Conservation (phyloP, 1,140 invertebrate species). For the Drosophila lini region DNA sequence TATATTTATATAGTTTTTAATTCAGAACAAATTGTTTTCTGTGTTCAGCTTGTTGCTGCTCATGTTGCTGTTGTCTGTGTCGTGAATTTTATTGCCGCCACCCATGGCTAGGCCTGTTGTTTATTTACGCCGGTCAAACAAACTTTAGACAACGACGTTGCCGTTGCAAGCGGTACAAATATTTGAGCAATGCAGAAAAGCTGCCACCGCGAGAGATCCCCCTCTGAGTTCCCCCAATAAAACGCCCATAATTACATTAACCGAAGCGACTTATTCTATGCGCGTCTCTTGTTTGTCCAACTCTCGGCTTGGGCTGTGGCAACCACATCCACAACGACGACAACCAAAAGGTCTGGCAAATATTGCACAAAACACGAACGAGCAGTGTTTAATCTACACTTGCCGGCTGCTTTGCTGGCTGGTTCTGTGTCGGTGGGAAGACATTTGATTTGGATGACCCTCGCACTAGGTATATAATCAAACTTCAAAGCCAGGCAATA, state of each 20-base stretch:
- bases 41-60: conserved; percentile 15
- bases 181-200: conserved; percentile 47
- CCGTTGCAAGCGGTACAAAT: conserved; percentile 47
- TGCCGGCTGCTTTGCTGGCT: conserved; percentile 13
- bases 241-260: conserved; percentile 34
- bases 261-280: conserved; percentile 50
- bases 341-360: conserved; percentile 62
- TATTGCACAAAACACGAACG: conserved; percentile 64
- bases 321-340: conserved; percentile 28
- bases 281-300: conserved; percentile 57
- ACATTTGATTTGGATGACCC: conserved; percentile 58
- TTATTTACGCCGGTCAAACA: conserved; percentile 72
- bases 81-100: conserved; percentile 47
- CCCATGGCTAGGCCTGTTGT: conserved; percentile 54
- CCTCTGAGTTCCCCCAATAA: conserved; percentile 2
- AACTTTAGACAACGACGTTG: conserved; percentile 40
- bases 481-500: conserved; percentile 75
- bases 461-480: conserved; percentile 71
- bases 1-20: conserved; percentile 4
- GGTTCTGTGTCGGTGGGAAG: conserved; percentile 37
- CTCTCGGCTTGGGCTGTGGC: conserved; percentile 47
- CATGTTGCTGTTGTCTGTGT: conserved; percentile 24
- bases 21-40: neutral
- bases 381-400: conserved; percentile 64
- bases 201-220: neutral